Base-by-base conservation (phyloP, 1,140 invertebrate species). In the Trichonephila inaurata region DNA sequence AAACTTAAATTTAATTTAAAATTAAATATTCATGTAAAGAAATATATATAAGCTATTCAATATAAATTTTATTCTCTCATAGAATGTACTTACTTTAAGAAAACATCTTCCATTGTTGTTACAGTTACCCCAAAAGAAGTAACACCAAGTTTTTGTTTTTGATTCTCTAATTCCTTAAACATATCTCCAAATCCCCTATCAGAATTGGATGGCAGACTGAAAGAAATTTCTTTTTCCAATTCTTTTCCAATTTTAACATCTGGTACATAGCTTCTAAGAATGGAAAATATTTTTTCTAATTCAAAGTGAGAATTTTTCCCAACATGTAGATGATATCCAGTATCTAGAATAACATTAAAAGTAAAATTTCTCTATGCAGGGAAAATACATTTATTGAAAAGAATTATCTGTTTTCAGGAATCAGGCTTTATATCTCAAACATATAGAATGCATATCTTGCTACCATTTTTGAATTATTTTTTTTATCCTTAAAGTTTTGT, bases 41-140 rank as follows among this genome's bases (percentile, higher is more conserved):
- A 51, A 51, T 51, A 40, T 16, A 28, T n/a, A 77, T 28, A 33
- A 2, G 14, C 24, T 0, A n/a, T 58, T 85, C 21, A 85, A 85
- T 60, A 24, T 1, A 24, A 83, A 28, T 51, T 7, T 51, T 12
- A n/a, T n/a, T n/a, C n/a, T 5, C 10, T 51, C 5, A 51, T 10
- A 92, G 19, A 69, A 33, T 40, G 51, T 33, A 91, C 64, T 87
- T 87, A 94, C 97, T 97, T 98, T 33, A 98, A 95, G 95, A 98
- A 98, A 16, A 98, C 98, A 96, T 98, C 98, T 95, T 98, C 98
- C 95, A 98, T 96, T 0, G 98, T 98, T 14, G 98, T 98, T 4
- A 98, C 96, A 0, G 97, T 97, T 1, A 98, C 97, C 2, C 98
- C 98, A 94, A 98, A 97, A 40, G 97, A 97, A 33, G 97, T 96